These are phyloP conservation scores for Tolypeutes matacus DNA, from an alignment of 2,797 vertebrate species.

Conservation along the genomic window DNA sequence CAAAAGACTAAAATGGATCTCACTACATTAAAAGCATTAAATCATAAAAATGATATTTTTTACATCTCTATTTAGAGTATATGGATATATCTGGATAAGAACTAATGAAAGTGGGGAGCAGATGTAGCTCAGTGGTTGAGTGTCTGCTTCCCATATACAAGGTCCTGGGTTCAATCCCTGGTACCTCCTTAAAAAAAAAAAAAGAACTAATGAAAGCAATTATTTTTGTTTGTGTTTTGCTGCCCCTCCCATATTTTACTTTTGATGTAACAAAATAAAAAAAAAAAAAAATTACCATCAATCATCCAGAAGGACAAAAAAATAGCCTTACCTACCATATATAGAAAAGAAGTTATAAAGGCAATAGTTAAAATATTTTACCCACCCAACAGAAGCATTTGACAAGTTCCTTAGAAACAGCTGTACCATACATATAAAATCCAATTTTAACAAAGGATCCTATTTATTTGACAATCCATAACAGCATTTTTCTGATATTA, in stretches of 20 bases:
- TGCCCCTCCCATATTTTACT: not conserved
- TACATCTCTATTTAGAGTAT: not conserved
- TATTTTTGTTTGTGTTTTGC: conserved; percentile 14
- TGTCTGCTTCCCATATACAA: too few species aligned
- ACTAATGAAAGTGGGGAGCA: conserved; percentile 4
- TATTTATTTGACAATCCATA: not conserved
- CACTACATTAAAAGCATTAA: conserved; percentile 4
- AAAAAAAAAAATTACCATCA: conserved; percentile 36
- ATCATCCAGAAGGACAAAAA: not conserved
- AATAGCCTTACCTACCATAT: conserved; percentile 20
- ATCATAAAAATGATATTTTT: not conserved
- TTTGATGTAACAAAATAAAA: not conserved
- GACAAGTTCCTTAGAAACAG: conserved; percentile 13
- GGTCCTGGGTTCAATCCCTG: too few species aligned
- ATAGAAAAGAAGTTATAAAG: conserved; percentile 9
- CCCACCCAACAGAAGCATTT: conserved; percentile 20
- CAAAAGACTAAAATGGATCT: conserved; percentile 40
- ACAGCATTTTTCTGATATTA: not conserved
- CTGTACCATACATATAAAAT: conserved; percentile 31
- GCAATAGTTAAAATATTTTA: conserved; percentile 48
- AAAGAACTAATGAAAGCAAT: not conserved
- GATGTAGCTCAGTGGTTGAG: too few species aligned
- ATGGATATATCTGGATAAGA: not conserved
- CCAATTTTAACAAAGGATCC: conserved; percentile 23
- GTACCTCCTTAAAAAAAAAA: too few species aligned